A percentile compares a stretch with the other conserved stretches of the same genome.
Conservation (phyloP, 2,113 vertebrate species). For the Gymnorhina tibicen region DNA sequence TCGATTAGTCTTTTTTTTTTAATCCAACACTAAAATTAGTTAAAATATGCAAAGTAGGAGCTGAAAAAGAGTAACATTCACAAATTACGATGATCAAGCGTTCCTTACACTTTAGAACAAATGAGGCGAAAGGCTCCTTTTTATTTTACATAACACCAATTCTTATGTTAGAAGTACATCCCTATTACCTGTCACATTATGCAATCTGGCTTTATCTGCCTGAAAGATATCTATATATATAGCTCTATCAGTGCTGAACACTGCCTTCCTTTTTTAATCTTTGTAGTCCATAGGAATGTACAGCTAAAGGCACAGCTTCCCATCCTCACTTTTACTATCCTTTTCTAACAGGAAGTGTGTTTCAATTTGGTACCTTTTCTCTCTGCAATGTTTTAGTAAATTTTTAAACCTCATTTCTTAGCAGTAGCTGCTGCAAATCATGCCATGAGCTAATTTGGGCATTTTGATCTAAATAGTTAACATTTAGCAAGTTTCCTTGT, state of each 20-base stretch:
- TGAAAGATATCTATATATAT: not conserved
- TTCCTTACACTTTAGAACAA: not conserved
- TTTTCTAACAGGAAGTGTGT: not conserved
- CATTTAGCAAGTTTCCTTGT: not conserved
- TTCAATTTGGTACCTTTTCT: not conserved
- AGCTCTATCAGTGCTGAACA: not conserved
- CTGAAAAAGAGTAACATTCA: not conserved
- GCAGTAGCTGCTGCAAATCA: not conserved
- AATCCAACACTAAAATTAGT: not conserved
- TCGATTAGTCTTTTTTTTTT: not conserved
- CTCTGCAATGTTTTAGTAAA: not conserved
- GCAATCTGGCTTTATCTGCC: not conserved
- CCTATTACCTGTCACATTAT: not conserved
- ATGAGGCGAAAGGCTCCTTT: not conserved
- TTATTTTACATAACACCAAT: not conserved
- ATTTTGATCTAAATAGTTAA: not conserved
- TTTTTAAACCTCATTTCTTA: not conserved
- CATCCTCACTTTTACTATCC: not conserved
- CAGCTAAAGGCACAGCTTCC: not conserved
- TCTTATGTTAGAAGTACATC: not conserved
- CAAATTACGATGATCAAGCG: not conserved
- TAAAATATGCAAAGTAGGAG: not conserved
- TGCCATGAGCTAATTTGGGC: not conserved
- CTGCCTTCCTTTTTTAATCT: not conserved
- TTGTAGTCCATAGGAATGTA: not conserved